Conservation (phyloP, 2,113 vertebrate species). For the Promerops cafer region DNA sequence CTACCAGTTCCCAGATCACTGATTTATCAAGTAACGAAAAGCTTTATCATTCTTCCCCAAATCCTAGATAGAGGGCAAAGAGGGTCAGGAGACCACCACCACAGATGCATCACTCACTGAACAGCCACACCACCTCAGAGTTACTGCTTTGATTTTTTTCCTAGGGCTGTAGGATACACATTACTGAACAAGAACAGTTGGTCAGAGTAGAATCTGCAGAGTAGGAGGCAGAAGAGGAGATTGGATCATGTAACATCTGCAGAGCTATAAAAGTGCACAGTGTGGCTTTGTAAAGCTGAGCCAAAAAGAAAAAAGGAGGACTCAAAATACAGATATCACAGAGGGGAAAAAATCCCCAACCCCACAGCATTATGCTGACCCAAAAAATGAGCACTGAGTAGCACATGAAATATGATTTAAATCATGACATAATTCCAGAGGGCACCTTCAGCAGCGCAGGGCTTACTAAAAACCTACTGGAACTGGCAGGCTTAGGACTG, state of each 20-base stretch:
- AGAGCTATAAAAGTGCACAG: not conserved
- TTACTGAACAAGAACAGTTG: not conserved
- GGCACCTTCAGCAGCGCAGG: not conserved
- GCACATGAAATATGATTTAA: not conserved
- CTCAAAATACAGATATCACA: not conserved
- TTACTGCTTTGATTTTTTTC: not conserved
- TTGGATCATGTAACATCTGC: conserved; percentile 14
- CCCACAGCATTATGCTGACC: not conserved
- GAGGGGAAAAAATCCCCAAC: not conserved
- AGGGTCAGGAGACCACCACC: not conserved
- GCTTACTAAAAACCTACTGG: not conserved
- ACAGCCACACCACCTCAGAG: not conserved
- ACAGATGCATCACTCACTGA: not conserved
- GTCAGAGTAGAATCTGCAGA: not conserved
- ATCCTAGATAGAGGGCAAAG: not conserved
- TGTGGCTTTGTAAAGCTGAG: not conserved
- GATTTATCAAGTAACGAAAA: not conserved
- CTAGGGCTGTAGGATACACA: not conserved
- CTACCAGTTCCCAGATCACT: not conserved
- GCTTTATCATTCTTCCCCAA: not conserved
- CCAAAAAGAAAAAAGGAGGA: not conserved
- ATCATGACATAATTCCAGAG: not conserved
- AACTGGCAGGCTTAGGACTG: not conserved
- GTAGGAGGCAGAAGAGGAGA: not conserved
- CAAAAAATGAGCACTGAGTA: not conserved